Base-by-base conservation (phyloP, 2,113 vertebrate species). In the Leptobrachium ailaonicum region DNA sequence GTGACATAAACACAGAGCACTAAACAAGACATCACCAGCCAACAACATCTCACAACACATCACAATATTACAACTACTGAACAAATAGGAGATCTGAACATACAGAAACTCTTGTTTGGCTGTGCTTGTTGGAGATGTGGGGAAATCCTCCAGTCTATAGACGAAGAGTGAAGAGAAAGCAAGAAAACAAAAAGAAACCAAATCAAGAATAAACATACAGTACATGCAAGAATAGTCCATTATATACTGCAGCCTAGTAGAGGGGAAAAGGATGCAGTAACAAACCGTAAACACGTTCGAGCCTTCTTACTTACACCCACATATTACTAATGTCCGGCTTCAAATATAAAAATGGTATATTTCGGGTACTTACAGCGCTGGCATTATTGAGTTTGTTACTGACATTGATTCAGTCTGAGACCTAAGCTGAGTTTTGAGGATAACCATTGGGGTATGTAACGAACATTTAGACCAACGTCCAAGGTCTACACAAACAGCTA, bases 51-150 rank as follows among this genome's bases (percentile, higher is more conserved):
- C 56, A 14, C 56, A 60, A 87, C 69, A 86, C 67, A 84, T 83
- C 75, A 87, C 79, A 75, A 82, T 73, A 79, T 71, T 71, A 85
- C 88, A 90, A 88, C 82, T 78, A 86, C 86, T 92, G 88, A 89
- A 89, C 84, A 89, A 86, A 84, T 88, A 86, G 87, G 88, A 76
- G 84, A 89, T 81, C 79, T 80, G 78, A 80, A 99, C 97, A 94
- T 99, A 99, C 98, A 99, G 95, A 96, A 99, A 98, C 92, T 99
- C 97, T 94, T 98, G 97, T 95, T 99, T 99, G 93, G 95, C 95
- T 93, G 96, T 99, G 92, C 97, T 98, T 93, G 97, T 98, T 93
- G 98, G 97, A 95, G 97, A 98, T 89, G 97, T 98, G 90, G 97
- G 97, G 91, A 98, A 98, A 94, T 99, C 98, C 95, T 99, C 98